phyloP scores from a whole-genome alignment of 2,797 vertebrate genomes.

The Acanthis flammea region DNA sequence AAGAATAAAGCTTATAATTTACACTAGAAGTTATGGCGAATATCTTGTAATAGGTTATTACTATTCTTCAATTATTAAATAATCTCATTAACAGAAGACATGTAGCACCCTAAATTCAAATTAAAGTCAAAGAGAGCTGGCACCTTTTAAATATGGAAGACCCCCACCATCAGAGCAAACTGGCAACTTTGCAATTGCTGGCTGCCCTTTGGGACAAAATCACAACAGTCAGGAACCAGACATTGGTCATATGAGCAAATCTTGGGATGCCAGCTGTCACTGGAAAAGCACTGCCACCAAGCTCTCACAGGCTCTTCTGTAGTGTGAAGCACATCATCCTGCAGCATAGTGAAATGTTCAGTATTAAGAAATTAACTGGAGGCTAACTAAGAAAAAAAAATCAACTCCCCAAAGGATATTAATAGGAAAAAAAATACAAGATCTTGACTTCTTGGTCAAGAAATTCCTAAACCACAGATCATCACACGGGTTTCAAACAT shows the following conservation, averaged over 20 bases:
- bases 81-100: not conserved
- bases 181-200: not conserved
- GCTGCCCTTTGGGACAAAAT: not conserved
- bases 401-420: not conserved
- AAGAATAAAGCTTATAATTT: not conserved
- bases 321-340: not conserved
- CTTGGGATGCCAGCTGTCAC: not conserved
- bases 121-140: not conserved
- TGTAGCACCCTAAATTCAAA: not conserved
- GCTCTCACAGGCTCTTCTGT: not conserved
- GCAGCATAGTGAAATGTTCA: not conserved
- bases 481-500: not conserved
- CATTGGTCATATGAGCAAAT: not conserved
- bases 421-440: not conserved
- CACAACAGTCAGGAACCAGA: not conserved
- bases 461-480: not conserved
- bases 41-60: not conserved
- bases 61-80: not conserved
- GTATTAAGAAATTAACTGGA: not conserved
- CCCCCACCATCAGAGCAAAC: not conserved
- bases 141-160: not conserved
- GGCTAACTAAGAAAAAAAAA: not conserved
- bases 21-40: not conserved
- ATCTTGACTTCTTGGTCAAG: not conserved
- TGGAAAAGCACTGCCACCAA: not conserved